Base-by-base conservation (phyloP, 2,888 invertebrate genomes). In the Steromphala cineraria region DNA sequence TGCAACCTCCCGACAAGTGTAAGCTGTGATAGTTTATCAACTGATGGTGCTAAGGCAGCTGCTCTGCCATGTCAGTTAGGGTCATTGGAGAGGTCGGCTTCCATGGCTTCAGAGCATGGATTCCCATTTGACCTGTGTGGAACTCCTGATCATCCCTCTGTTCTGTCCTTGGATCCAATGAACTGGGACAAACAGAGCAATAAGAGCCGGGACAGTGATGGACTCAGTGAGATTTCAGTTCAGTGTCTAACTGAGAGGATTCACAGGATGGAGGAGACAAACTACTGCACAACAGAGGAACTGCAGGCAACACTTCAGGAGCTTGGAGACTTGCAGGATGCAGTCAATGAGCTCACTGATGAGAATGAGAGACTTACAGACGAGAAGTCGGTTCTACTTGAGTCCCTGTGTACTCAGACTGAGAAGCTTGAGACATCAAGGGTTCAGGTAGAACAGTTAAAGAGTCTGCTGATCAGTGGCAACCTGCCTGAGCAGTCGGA, bases 211-310 rank as follows among this genome's bases (percentile, higher is more conserved):
- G 83, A 86, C 80, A 92, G 92, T 67, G 92, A 93, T 84, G 92
- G 88, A 4, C 95, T 96, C 86, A 97, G 97, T 93, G 98, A 98
- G 94, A 96, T 98, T 80, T 94, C 94, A 3, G 97, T 98, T 84
- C 98, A 98, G 24, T 98, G 98, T 93, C 95, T 93, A 19, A 98
- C 98, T 94, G 98, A 98, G 92, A 96, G 97, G 91, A 98, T 98
- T 89, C 95, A 97, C 93, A 97, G 97, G 94, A 97, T 97, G 97
- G 97, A 97, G 92, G 97, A 97, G 93, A 97, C 96, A 21, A 97
- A 97, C 91, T 96, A 97, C 88, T 91, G 92, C 80, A 93, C 93
- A 2, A 93, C 91, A 82, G 93, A 93, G 84, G 93, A 93, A 84
- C 87, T 93, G 8, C 98, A 98, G 94, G 98, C 98, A 0, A 98